These are phyloP conservation scores for Drosophila eugracilis DNA, from an alignment of 1,140 invertebrate species.

Conservation along the genomic window DNA sequence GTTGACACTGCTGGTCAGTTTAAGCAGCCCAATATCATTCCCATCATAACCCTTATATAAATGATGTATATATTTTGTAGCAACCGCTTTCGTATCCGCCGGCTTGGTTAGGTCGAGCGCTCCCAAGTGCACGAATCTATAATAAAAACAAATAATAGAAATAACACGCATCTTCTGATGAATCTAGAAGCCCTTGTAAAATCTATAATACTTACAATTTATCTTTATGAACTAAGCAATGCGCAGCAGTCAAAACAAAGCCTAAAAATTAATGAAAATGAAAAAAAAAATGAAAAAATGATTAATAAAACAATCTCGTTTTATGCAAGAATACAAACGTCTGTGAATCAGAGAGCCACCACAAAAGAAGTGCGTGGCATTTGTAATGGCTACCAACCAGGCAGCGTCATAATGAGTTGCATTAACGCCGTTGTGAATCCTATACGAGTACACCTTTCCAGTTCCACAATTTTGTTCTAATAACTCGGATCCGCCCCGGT, in stretches of 20 bases:
- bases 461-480: neutral
- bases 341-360: slow-evolving; percentile 17
- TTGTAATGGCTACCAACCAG: slow-evolving; percentile 15
- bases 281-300: no score
- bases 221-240: neutral
- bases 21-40: slow-evolving; percentile 12
- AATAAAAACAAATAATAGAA: neutral
- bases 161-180: no score
- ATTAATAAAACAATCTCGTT: neutral
- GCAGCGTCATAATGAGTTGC: neutral
- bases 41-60: neutral
- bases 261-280: no score
- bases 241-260: slow-evolving; percentile 25
- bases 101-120: neutral
- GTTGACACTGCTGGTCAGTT: neutral
- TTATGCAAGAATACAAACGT: neutral
- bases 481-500: neutral
- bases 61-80: neutral
- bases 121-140: slow-evolving; percentile 4
- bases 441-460: no score
- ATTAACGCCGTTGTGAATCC: neutral
- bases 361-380: neutral
- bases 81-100: neutral
- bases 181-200: no score
- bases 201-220: slow-evolving; percentile 1